phyloP scores from a whole-genome alignment of 2,888 invertebrate genomes.

The Cantharis lateralis region DNA sequence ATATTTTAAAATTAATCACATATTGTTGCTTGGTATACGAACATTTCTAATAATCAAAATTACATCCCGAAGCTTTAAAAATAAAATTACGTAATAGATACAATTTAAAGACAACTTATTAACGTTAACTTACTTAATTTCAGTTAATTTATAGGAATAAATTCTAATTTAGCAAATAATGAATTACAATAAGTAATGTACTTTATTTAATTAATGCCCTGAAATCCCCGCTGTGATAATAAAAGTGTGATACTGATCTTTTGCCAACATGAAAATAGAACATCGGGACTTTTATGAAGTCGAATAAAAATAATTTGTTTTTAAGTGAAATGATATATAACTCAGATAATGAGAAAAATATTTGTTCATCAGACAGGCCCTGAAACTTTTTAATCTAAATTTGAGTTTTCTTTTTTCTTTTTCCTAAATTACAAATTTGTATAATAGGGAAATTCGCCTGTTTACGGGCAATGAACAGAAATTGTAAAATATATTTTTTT shows the following conservation, averaged over 20 bases:
- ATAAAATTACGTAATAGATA: neutral
- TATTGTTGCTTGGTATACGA: too few species aligned
- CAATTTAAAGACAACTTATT: neutral
- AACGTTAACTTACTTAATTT: neutral
- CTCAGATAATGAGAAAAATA: neutral
- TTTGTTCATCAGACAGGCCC: neutral
- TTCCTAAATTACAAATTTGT: too few species aligned
- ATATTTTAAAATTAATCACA: too few species aligned
- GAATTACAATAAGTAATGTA: neutral
- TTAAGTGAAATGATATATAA: neutral
- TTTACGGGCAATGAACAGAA: too few species aligned
- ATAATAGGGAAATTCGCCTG: too few species aligned
- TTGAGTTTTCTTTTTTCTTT: neutral
- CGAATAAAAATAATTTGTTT: neutral
- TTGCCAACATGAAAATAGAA: neutral
- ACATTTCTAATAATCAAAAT: too few species aligned
- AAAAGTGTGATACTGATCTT: neutral
- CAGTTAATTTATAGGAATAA: neutral
- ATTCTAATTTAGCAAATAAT: neutral
- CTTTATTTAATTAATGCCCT: neutral
- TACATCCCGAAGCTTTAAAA: neutral
- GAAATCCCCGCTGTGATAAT: neutral
- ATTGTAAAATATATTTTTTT: too few species aligned
- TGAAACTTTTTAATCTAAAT: neutral
- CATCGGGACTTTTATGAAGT: neutral